Conservation (phyloP, 2,113 vertebrate species). For the Lipotes vexillifer region DNA sequence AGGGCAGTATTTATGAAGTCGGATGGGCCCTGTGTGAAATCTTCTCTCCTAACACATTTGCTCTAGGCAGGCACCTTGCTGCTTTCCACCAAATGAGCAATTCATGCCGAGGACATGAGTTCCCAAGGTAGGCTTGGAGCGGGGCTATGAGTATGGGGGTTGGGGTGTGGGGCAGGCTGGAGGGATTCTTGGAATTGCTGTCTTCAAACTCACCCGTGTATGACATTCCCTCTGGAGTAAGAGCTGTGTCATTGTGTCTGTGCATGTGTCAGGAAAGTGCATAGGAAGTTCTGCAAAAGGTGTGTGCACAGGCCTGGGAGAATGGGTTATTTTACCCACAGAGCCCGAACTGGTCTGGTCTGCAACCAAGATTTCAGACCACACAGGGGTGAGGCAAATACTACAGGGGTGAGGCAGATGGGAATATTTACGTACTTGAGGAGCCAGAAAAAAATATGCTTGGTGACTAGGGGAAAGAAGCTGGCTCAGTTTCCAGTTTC, state of each 20-base stretch:
- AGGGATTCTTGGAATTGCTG: not conserved
- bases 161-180: not conserved
- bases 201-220: not conserved
- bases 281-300: not conserved
- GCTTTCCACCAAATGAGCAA: not conserved
- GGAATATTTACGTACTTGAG: not conserved
- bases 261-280: not conserved
- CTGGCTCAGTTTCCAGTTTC: not conserved
- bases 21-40: not conserved
- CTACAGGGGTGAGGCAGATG: not conserved
- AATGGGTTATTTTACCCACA: not conserved
- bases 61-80: not conserved
- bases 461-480: not conserved
- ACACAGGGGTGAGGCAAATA: not conserved
- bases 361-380: slow-evolving; percentile 34
- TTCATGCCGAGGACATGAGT: not conserved
- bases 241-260: not conserved
- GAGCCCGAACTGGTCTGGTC: not conserved
- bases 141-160: not conserved
- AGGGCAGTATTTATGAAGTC: not conserved
- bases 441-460: not conserved
- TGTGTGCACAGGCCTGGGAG: not conserved
- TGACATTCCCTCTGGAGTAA: not conserved
- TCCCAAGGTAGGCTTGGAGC: not conserved
- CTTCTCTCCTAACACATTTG: not conserved